Percentiles rank a stretch among this genome's conserved stretches.
phyloP scores from a whole-genome alignment of 37 sponge, comb jelly and placozoan species.

The Geodia barretti region DNA sequence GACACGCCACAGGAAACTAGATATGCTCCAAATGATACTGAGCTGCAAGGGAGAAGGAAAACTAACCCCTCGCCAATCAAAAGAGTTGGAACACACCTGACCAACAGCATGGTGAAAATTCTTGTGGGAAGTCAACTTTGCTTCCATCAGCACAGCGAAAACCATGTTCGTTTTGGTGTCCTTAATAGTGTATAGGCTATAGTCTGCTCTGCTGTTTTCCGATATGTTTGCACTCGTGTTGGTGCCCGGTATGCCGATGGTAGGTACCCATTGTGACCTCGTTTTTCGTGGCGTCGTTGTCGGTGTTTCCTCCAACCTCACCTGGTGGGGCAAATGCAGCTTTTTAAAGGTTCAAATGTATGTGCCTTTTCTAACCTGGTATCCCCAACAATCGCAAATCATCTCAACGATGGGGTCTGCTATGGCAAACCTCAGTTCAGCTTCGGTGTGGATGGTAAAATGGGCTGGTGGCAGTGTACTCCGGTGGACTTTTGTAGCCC shows the following conservation, averaged over 20 bases:
- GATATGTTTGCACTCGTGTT: no score
- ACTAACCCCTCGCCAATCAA: neutral
- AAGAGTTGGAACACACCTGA: neutral
- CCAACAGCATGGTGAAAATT: neutral
- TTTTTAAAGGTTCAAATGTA: neutral
- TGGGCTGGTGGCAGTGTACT: neutral
- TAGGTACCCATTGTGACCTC: no score
- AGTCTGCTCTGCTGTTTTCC: neutral
- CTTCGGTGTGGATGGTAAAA: neutral
- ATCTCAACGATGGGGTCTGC: constrained; percentile 3
- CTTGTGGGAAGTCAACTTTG: neutral
- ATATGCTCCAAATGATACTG: neutral
- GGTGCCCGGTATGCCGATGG: no score
- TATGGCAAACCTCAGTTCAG: neutral
- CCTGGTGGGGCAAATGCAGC: no score
- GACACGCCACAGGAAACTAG: no score
- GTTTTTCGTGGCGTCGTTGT: no score
- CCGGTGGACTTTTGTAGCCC: neutral
- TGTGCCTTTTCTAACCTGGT: neutral
- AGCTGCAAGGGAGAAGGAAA: neutral
- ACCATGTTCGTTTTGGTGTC: neutral
- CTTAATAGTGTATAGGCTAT: neutral
- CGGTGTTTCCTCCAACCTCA: neutral
- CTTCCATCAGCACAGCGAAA: neutral
- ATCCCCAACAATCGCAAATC: neutral